Conservation (phyloP, 2,797 vertebrate species). For the Pogonophryne albipinna region DNA sequence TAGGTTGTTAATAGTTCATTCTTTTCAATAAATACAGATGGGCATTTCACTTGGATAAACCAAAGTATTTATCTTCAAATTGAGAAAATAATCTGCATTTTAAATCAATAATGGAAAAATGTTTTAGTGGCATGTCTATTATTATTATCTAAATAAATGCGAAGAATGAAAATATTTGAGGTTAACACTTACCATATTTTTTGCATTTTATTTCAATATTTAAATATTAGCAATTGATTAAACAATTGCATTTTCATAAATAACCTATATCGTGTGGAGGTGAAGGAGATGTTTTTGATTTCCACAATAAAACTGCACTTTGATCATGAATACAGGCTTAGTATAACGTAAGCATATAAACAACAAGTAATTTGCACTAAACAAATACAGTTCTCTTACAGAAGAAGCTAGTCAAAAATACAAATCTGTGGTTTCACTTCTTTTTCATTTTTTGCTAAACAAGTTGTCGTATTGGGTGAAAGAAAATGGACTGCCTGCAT, state of each 20-base stretch:
- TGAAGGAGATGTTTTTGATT: no score
- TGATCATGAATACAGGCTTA: not conserved
- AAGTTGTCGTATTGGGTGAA: no score
- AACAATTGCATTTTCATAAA: no score
- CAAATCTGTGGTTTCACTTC: no score
- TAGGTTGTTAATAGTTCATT: not conserved
- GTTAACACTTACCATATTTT: not conserved
- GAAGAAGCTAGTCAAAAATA: no score
- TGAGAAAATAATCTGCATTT: not conserved
- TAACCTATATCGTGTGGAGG: not conserved
- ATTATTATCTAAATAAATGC: not conserved
- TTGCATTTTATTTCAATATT: not conserved
- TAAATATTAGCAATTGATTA: not conserved
- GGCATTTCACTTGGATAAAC: not conserved
- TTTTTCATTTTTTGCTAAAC: not conserved
- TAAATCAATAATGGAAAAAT: not conserved
- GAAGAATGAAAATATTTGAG: not conserved
- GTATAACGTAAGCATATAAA: not conserved
- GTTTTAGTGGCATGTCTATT: not conserved
- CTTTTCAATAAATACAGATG: not conserved
- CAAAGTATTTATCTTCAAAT: not conserved
- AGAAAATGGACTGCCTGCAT: no score
- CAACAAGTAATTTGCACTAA: not conserved
- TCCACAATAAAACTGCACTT: not conserved
- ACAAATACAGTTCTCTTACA: no score